Conservation (phyloP, 2,797 vertebrate species). For the Florisuga fusca region DNA sequence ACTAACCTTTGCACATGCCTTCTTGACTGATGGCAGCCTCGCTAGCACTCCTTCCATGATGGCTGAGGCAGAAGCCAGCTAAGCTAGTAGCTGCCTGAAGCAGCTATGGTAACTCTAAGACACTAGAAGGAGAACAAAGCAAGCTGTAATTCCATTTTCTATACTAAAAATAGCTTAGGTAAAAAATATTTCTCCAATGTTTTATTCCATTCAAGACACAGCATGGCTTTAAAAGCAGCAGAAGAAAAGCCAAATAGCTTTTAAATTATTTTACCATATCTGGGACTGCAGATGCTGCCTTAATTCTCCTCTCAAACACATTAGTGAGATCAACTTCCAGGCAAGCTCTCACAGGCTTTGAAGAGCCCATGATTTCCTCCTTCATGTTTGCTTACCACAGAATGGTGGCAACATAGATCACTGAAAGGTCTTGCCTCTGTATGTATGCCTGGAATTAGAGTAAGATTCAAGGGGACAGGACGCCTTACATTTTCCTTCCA, state of each 20-base stretch:
- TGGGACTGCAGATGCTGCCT: neutral
- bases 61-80: neutral
- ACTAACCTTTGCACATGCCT: neutral
- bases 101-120: neutral
- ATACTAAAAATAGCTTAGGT: neutral
- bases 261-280: slow-evolving; percentile 1
- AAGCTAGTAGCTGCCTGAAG: neutral
- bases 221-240: neutral
- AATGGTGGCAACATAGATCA: neutral
- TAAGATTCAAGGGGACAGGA: neutral
- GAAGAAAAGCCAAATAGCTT: neutral
- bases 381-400: neutral
- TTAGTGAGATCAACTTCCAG: neutral
- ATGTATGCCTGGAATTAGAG: neutral
- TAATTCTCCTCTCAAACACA: neutral
- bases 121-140: neutral
- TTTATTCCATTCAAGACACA: neutral
- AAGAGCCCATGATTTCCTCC: neutral
- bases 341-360: neutral
- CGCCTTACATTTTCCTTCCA: neutral
- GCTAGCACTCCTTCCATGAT: neutral
- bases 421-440: neutral
- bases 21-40: neutral
- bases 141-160: neutral
- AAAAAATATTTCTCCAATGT: neutral